Evolutionary conservation across 2,797 vertebrate species (phyloP).

Genomic region (Carapus acus): DNA sequence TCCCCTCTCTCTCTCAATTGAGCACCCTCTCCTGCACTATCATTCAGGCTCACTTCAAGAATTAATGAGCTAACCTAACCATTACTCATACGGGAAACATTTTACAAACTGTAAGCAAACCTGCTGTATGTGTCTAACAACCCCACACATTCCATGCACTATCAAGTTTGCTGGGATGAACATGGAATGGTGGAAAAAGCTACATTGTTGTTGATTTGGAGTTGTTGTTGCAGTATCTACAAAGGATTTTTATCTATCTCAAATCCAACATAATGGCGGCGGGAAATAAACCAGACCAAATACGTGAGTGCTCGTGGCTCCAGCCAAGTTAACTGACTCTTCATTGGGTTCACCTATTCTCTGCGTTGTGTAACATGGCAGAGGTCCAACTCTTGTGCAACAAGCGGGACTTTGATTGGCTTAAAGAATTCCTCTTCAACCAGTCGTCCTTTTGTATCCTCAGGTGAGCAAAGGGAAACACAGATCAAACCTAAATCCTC

Average conservation of each 20-base stretch:
- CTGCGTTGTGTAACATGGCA: constrained; percentile 63
- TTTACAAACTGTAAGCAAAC: constrained; percentile 56
- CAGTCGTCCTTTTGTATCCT: constrained; percentile 43
- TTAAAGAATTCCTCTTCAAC: constrained; percentile 52
- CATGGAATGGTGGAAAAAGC: constrained; percentile 13
- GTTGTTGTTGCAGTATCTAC: not conserved
- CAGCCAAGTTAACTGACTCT: constrained; percentile 54
- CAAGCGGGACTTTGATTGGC: constrained; percentile 36
- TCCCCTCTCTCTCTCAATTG: constrained; percentile 3
- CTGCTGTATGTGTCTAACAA: constrained; percentile 31
- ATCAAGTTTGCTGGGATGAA: constrained; percentile 22
- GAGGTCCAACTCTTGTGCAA: constrained; percentile 66
- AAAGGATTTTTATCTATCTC: constrained; percentile 1
- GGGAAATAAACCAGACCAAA: constrained; percentile 16
- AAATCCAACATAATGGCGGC: constrained; percentile 16
- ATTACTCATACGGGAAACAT: constrained; percentile 60
- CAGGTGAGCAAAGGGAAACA: constrained; percentile 38
- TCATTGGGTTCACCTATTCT: constrained; percentile 55
- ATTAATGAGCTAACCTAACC: constrained; percentile 50
- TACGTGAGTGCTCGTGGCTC: constrained; percentile 7
- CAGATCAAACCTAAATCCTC: constrained; percentile 35
- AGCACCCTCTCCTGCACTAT: constrained; percentile 6
- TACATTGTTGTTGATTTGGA: constrained; percentile 3
- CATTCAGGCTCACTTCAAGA: constrained; percentile 43
- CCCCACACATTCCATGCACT: constrained; percentile 12